Evolutionary conservation across 2,797 vertebrate species (phyloP), one percentile per base, ranked within the genome.

Genomic region (Lepilemur septentrionalis): DNA sequence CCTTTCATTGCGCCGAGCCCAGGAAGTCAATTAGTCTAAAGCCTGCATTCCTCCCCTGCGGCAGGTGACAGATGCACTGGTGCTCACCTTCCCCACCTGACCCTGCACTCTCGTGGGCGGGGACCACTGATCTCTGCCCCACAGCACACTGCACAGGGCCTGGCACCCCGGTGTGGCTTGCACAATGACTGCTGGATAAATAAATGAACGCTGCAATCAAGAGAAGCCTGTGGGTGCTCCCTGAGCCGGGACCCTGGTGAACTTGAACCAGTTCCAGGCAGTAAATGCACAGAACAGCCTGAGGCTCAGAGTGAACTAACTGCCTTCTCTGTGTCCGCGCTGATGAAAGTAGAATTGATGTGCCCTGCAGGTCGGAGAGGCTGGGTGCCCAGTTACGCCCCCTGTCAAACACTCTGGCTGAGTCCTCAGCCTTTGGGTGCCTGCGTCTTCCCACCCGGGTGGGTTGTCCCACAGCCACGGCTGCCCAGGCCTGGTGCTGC

Each of bases 291-390:
- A 50, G 55, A 85, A 70, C 67, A 91, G 92, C 94, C 91, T 65
- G 41, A 23, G 89, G 85, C 79, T 55, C 50, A 14, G 72, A 80
- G 48, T 93, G 91, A 93, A 83, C 94, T 41, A 89, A 32, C 52
- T 67, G 83, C 48, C 89, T 75, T 89, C 78, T 87, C 89, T 97
- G 86, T 73, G 70, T 82, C 48, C 55, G 35, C 48, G 4, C 65
- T 87, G 86, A 86, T 84, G 65, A 84, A 92, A 97, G 93, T 30
- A 38, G 59, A 81, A 87, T 50, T 43, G 70, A 72, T 52, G 28
- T 61, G 79, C 72, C 76, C 83, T 69, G 46, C 12, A 48, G 79
- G 73, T 52, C 30, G 14, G 63, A 73, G 61, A 63, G 81, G 75
- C 23, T 9, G 14, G 15, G 76, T 28, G 61, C 76, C 90, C 69